Percentiles rank a stretch among this genome's conserved stretches.
Conservation (phyloP, 2,888 invertebrate genomes). For the Hirudinaria manillensis region DNA sequence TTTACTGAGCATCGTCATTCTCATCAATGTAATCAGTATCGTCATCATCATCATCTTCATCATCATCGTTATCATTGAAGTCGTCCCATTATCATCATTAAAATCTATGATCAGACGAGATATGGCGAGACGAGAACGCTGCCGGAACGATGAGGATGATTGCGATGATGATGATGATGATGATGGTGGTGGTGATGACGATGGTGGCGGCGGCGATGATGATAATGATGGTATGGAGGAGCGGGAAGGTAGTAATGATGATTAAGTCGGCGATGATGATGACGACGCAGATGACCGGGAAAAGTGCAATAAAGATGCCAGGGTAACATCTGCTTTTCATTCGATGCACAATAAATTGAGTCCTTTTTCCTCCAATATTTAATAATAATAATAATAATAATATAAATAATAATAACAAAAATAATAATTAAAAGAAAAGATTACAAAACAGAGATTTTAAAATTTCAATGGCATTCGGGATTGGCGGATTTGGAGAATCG, state of each 20-base stretch:
- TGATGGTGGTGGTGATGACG: not conserved
- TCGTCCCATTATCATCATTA: too few species aligned
- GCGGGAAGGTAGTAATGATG: not conserved
- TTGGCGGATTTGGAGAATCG: too few species aligned
- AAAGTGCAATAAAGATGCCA: slow-evolving; percentile 2
- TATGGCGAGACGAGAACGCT: too few species aligned
- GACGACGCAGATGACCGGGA: not conserved
- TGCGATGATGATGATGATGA: slow-evolving; percentile 12
- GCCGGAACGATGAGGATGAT: not conserved
- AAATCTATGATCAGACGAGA: too few species aligned
- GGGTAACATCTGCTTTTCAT: too few species aligned
- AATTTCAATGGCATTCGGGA: too few species aligned
- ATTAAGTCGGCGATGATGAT: not conserved
- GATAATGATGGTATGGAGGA: not conserved
- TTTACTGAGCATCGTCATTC: too few species aligned
- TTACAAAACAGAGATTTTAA: not conserved
- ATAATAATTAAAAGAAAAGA: not conserved
- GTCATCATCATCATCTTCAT: too few species aligned
- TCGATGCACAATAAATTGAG: too few species aligned
- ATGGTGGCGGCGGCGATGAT: not conserved
- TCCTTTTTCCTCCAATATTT: too few species aligned
- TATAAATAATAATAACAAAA: not conserved
- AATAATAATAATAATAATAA: not conserved
- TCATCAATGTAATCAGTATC: too few species aligned
- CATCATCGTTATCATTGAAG: too few species aligned